Evolutionary conservation across 2,113 vertebrate species (phyloP), one percentile per base, ranked within the genome.

Genomic region (Triplophysa rosa): DNA sequence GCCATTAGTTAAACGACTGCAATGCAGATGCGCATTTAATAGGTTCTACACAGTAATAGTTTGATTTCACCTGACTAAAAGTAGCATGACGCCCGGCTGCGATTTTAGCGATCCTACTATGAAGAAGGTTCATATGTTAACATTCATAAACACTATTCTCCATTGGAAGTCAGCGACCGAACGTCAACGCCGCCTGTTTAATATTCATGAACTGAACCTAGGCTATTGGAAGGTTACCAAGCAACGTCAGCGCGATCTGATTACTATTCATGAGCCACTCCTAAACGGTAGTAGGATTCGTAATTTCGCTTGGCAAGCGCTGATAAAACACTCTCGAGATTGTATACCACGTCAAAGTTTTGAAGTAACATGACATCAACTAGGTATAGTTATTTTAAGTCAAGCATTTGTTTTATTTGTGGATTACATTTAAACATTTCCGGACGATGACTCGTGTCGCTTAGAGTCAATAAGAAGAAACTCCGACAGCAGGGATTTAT

Each of bases 401-500:
- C 19, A 58, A 3, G 8, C 8, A 0, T 10, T 8, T 2, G 7
- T n/a, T 58, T 56, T 58, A 8, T 8, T 16, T 21, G 54, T 21
- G 54, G 19, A 58, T 58, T 58, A 58, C 2, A 21, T 58, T 21
- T 21, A 58, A 58, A 58, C 19, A 58, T 21, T 9, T 58, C 4
- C 19, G 54, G 54, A 21, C n/a, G 54, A n/a, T 58, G 19, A 58
- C n/a, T 58, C 7, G 4, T 58, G 16, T 21, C 19, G 54, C 8
- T 21, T n/a, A 19, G 8, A 54, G 16, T 54, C 14, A 56, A 62
- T 52, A 40, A 63, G 17, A 63, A 17, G 52, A 58, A 42, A 29
- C 80, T 80, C 89, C 54, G n/a, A 33, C 67, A 65, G 72, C 67
- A 83, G 86, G 84, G 88, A 88, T 88, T 81, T 80, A 70, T 80